These are phyloP conservation scores for Metalampra italica DNA, from an alignment of 2,888 invertebrate genomes.

Conservation along the genomic window DNA sequence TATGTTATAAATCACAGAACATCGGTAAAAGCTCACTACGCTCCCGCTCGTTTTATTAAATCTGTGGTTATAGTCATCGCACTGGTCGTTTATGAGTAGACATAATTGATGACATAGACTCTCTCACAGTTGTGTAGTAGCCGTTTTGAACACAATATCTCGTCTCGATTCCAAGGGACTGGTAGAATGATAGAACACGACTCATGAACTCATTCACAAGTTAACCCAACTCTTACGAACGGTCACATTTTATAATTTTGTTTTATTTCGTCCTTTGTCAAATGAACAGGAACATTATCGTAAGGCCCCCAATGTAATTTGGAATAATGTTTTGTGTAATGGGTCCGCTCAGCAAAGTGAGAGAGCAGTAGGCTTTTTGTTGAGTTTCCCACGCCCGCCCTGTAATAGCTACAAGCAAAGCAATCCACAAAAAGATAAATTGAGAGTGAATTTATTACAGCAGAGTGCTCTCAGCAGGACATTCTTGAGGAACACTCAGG, in stretches of 20 bases:
- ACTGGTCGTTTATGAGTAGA: no score
- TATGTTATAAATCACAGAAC: no score
- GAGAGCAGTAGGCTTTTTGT: conserved; percentile 49
- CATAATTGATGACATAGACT: no score
- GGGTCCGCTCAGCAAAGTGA: conserved; percentile 51
- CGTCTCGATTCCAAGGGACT: no score
- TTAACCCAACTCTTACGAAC: background rate
- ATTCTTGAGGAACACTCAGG: conserved; percentile 57
- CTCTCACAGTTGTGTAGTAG: no score
- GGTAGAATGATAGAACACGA: no score
- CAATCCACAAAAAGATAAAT: conserved; percentile 68
- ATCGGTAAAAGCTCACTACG: no score
- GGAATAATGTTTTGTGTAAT: conserved; percentile 68
- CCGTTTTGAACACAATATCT: no score
- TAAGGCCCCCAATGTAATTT: conserved; percentile 63
- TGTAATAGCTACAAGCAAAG: conserved; percentile 45
- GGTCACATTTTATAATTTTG: background rate
- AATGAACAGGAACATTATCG: conserved; percentile 62
- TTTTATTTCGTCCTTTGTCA: conserved; percentile 41
- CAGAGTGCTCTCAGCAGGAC: conserved; percentile 65
- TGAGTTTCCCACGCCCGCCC: conserved; percentile 44
- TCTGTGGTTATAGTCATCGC: no score
- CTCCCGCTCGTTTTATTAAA: no score
- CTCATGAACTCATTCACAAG: no score
- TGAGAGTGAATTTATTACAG: conserved; percentile 61